These are phyloP conservation scores for Hestina assimilis DNA, from an alignment of 1,140 invertebrate genomes.

Conservation along the genomic window DNA sequence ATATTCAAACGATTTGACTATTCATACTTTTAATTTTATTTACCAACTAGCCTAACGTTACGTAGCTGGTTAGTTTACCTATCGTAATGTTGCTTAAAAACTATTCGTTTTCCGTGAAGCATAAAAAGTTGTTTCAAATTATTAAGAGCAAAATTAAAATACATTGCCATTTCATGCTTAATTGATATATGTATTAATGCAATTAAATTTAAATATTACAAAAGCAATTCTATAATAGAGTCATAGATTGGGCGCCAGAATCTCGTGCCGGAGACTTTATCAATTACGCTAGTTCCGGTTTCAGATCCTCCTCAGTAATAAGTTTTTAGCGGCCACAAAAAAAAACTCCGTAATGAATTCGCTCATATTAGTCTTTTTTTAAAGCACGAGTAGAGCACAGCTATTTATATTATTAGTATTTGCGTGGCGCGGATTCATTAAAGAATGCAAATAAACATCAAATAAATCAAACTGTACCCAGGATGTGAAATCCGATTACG, in stretches of 20 bases:
- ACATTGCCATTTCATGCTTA: neutral
- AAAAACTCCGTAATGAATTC: slow-evolving; percentile 59
- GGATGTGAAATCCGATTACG: neutral
- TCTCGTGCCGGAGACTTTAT: slow-evolving; percentile 35
- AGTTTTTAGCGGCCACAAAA: slow-evolving; percentile 40
- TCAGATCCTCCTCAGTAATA: slow-evolving; percentile 62
- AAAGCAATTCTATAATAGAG: slow-evolving; percentile 4
- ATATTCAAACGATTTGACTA: too few species aligned
- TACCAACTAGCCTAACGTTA: too few species aligned
- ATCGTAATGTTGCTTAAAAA: too few species aligned
- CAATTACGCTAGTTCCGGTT: slow-evolving; percentile 69
- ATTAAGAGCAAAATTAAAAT: slow-evolving; percentile 1
- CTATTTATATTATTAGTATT: slow-evolving; percentile 6
- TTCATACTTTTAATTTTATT: too few species aligned
- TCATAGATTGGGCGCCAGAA: slow-evolving; percentile 13
- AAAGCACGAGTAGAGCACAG: slow-evolving; percentile 23
- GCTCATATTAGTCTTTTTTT: slow-evolving; percentile 48
- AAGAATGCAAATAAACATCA: slow-evolving; percentile 6
- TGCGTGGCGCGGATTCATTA: slow-evolving; percentile 8
- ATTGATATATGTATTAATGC: slow-evolving; percentile 7
- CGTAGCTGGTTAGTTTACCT: too few species aligned
- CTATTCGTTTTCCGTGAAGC: too few species aligned
- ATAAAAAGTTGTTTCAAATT: too few species aligned
- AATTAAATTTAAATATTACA: slow-evolving; percentile 14
- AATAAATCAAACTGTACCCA: neutral